Evolutionary conservation across 2,797 vertebrate species (phyloP).

Genomic region (Acrossocheilus fasciatus): DNA sequence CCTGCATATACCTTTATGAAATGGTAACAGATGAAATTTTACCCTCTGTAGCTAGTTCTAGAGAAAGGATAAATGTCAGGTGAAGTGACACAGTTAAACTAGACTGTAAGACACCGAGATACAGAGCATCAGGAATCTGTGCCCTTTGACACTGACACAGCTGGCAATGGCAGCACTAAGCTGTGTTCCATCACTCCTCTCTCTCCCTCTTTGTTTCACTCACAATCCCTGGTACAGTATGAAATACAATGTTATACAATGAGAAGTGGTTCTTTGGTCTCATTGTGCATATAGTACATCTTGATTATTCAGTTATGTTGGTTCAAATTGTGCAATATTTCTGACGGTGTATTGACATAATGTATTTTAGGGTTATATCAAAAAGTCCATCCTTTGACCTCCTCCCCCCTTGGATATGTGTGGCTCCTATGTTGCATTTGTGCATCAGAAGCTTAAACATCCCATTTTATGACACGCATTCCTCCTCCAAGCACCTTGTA

Average conservation of each 20-base stretch:
- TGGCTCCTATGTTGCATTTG: neutral
- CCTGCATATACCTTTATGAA: neutral
- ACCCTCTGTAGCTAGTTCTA: neutral
- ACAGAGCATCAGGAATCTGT: constrained; percentile 47
- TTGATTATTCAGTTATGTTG: neutral
- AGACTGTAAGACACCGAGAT: neutral
- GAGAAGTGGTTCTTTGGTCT: neutral
- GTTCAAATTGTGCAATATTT: neutral
- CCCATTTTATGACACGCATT: constrained; percentile 35
- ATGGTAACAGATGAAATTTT: neutral
- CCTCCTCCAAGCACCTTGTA: constrained; percentile 55
- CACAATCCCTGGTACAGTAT: neutral
- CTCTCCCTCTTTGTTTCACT: constrained; percentile 23
- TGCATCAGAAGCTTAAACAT: constrained; percentile 8
- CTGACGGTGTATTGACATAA: neutral
- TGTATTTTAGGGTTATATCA: neutral
- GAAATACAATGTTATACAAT: neutral
- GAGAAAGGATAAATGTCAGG: neutral
- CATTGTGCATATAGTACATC: neutral
- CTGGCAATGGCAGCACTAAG: constrained; percentile 57
- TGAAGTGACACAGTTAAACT: constrained; percentile 3
- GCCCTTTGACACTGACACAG: constrained; percentile 57
- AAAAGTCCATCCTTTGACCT: neutral
- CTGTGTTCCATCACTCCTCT: constrained; percentile 32
- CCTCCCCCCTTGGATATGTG: neutral